Evolutionary conservation across 2,888 invertebrate genomes (phyloP).

Genomic region (Epinotia nisella): DNA sequence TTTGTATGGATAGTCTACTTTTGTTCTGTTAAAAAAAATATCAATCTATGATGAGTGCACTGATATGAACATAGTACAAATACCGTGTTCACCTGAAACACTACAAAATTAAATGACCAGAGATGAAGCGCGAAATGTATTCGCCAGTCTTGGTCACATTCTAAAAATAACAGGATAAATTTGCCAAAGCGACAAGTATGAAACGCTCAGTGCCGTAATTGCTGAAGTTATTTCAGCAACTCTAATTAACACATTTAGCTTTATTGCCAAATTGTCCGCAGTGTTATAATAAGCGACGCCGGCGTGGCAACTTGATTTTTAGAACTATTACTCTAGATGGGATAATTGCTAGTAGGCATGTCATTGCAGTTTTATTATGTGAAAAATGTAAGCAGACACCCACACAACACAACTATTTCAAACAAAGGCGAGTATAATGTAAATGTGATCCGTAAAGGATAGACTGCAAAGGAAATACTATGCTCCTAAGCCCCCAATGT

Average conservation of each 20-base stretch:
- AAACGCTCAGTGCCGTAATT: slow-evolving; percentile 30
- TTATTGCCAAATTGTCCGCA: slow-evolving; percentile 37
- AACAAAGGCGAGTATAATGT: slow-evolving; percentile 15
- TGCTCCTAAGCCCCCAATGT: neutral
- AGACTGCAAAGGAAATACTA: slow-evolving; percentile 9
- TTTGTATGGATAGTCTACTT: no score
- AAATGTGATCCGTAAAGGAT: slow-evolving; percentile 4
- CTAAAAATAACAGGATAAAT: slow-evolving; percentile 62
- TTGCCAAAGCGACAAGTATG: slow-evolving; percentile 38
- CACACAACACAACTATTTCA: slow-evolving; percentile 8
- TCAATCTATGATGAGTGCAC: neutral
- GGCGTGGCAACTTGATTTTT: neutral
- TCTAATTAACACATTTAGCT: slow-evolving; percentile 38
- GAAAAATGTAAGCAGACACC: slow-evolving; percentile 6
- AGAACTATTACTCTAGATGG: neutral
- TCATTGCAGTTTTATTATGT: neutral
- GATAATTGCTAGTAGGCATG: neutral
- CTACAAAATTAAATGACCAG: slow-evolving; percentile 9
- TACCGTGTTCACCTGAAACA: slow-evolving; percentile 1
- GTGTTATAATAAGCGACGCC: slow-evolving; percentile 8
- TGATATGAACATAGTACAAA: neutral
- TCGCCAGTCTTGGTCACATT: slow-evolving; percentile 54
- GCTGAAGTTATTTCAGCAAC: slow-evolving; percentile 40
- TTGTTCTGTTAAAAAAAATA: neutral
- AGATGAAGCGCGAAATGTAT: slow-evolving; percentile 44